Evolutionary conservation across 2,888 invertebrate species (phyloP).

Genomic region (Pollenia amentaria): DNA sequence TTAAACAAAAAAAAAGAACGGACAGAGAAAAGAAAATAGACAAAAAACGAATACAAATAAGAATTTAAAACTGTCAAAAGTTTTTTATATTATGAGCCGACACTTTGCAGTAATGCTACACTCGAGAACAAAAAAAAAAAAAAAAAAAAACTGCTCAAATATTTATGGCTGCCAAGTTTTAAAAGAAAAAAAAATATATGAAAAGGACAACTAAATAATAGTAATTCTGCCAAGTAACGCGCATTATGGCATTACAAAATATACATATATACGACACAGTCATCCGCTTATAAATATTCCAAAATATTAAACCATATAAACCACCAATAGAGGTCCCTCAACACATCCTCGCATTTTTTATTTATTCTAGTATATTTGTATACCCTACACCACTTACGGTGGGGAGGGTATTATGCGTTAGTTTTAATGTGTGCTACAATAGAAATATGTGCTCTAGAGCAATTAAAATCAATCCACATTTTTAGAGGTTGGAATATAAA

Average conservation of each 20-base stretch:
- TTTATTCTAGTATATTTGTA: background rate
- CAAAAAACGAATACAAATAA: slow-evolving; percentile 56
- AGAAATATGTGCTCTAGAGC: no score
- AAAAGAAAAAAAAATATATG: slow-evolving; percentile 9
- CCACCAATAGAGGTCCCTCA: slow-evolving; percentile 52
- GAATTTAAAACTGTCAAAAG: slow-evolving; percentile 69
- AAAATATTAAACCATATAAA: slow-evolving; percentile 37
- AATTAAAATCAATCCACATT: no score
- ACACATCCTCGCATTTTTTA: slow-evolving; percentile 25
- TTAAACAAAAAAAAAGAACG: slow-evolving; percentile 6
- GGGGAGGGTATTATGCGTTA: no score
- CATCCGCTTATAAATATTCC: slow-evolving; percentile 51
- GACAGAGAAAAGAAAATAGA: slow-evolving; percentile 14
- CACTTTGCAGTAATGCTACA: slow-evolving; percentile 66
- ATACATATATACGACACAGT: slow-evolving; percentile 17
- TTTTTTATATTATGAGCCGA: slow-evolving; percentile 62
- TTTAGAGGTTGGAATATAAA: no score
- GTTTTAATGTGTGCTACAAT: no score
- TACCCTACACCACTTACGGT: no score
- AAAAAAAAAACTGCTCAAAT: slow-evolving; percentile 20
- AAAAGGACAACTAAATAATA: slow-evolving; percentile 43
- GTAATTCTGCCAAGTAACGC: slow-evolving; percentile 68
- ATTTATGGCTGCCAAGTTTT: slow-evolving; percentile 64
- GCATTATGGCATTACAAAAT: slow-evolving; percentile 49
- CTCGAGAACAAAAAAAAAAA: slow-evolving; percentile 16